Conservation (phyloP, 2,113 vertebrate genomes). For the Trematocara zebra region DNA sequence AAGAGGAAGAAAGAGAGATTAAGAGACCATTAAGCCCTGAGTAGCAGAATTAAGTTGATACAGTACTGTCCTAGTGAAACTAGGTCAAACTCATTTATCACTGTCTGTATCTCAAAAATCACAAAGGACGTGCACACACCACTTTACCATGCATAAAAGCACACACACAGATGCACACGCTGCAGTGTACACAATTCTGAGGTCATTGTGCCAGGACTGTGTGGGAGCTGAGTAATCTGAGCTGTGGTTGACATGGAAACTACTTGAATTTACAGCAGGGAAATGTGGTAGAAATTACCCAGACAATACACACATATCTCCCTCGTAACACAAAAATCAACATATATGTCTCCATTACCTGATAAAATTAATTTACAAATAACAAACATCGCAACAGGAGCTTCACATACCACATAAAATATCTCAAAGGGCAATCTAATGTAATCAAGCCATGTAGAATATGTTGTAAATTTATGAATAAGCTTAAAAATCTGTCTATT, state of each 20-base stretch:
- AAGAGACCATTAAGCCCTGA: not conserved
- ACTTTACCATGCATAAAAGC: not conserved
- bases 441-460: not conserved
- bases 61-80: constrained; percentile 15
- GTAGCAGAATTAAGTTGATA: not conserved
- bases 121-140: not conserved
- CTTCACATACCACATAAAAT: not conserved
- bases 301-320: constrained; percentile 23
- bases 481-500: not conserved
- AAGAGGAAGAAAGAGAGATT: not conserved
- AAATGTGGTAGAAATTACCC: constrained; percentile 15
- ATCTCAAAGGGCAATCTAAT: not conserved
- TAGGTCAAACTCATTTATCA: constrained; percentile 40
- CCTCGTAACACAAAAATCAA: not conserved
- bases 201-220: constrained; percentile 39
- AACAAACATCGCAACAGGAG: not conserved
- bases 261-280: constrained; percentile 40
- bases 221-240: constrained; percentile 54
- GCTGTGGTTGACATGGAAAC: constrained; percentile 65
- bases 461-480: not conserved
- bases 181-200: constrained; percentile 17
- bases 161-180: not conserved
- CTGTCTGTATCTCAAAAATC: not conserved
- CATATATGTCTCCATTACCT: not conserved
- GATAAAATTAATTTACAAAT: not conserved